phyloP scores from a whole-genome alignment of 2,797 vertebrate genomes.

The Sylvia borin region DNA sequence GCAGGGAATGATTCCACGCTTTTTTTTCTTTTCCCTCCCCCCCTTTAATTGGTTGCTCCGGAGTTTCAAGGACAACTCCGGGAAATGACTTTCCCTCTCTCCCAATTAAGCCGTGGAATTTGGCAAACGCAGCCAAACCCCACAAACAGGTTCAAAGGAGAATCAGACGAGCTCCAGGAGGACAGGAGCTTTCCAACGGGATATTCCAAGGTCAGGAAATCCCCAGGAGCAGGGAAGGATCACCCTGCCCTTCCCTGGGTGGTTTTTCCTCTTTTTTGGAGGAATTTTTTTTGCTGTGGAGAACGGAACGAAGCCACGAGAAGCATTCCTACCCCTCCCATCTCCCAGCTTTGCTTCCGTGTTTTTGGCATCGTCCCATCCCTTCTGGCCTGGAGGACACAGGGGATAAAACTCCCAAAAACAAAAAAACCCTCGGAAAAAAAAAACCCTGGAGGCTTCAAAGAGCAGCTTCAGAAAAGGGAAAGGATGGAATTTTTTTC shows the following conservation, averaged over 20 bases:
- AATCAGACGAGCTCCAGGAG: background rate
- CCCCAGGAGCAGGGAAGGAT: background rate
- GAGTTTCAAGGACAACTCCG: background rate
- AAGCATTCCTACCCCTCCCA: background rate
- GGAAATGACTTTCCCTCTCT: background rate
- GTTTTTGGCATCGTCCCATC: background rate
- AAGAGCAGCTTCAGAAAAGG: background rate
- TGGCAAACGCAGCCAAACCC: background rate
- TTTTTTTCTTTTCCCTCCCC: background rate
- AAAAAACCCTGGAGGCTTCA: background rate
- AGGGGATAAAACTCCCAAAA: background rate
- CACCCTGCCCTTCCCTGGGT: background rate
- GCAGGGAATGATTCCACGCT: background rate
- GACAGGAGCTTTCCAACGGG: background rate
- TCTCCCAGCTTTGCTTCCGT: background rate
- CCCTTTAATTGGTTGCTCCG: background rate
- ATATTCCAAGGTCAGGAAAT: background rate
- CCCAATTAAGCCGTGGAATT: background rate
- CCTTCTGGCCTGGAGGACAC: background rate
- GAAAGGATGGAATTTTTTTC: background rate
- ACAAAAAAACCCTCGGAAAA: background rate
- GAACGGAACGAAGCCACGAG: rapidly evolving
- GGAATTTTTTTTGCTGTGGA: rapidly evolving
- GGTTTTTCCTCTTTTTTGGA: background rate
- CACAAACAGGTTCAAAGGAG: conserved; percentile 3